Evolutionary conservation across 2,888 invertebrate species (phyloP).

Genomic region (Trachelus troglodyta): DNA sequence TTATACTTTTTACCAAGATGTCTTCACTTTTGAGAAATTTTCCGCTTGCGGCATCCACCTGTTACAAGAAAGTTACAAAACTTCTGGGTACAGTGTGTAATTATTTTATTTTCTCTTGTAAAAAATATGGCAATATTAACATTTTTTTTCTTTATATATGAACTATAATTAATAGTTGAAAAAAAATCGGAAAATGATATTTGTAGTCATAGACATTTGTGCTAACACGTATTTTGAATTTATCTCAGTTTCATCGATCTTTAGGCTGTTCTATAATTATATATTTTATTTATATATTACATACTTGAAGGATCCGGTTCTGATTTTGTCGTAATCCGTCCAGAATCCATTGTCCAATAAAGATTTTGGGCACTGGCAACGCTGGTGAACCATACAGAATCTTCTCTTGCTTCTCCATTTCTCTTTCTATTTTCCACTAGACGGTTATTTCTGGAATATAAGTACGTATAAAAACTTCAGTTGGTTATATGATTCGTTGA

Average conservation of each 20-base stretch:
- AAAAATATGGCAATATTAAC: neutral
- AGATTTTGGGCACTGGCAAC: slow-evolving; percentile 17
- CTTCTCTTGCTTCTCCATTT: slow-evolving; percentile 1
- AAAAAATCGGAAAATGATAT: neutral
- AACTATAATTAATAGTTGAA: neutral
- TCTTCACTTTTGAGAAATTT: slow-evolving; percentile 34
- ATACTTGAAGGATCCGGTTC: slow-evolving; percentile 25
- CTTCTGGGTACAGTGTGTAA: neutral
- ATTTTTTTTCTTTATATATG: neutral
- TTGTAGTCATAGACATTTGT: neutral
- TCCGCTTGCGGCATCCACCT: slow-evolving; percentile 39
- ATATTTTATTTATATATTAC: neutral
- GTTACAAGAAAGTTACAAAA: slow-evolving; percentile 4
- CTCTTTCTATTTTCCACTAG: too few relatives aligned
- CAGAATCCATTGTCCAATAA: slow-evolving; percentile 28
- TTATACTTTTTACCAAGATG: slow-evolving; percentile 37
- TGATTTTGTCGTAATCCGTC: slow-evolving; percentile 21
- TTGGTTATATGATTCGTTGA: too few relatives aligned
- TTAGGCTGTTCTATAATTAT: neutral
- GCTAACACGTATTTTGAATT: neutral
- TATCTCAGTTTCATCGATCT: neutral
- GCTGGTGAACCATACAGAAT: slow-evolving; percentile 12
- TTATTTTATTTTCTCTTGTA: neutral
- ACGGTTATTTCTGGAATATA: too few relatives aligned
- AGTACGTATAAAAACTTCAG: too few relatives aligned